Percentiles rank a stretch among this genome's conserved stretches.
Conservation (phyloP, 1,140 invertebrate genomes). For the Diorhabda carinulata region DNA sequence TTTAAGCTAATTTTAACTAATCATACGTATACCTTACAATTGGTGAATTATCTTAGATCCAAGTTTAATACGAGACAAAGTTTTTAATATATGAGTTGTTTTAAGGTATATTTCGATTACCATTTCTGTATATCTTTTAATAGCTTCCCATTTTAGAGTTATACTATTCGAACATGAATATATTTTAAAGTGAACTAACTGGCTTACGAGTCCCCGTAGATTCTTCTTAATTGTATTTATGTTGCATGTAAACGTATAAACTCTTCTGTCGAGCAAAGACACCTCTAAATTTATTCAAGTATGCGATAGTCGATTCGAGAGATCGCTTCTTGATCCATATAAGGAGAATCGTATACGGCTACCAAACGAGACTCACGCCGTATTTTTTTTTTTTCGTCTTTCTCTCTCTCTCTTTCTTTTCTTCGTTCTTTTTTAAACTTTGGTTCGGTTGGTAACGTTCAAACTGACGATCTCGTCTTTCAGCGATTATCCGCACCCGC, state of each 20-base stretch:
- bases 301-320: slow-evolving; percentile 5
- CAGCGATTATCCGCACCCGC: slow-evolving; percentile 8
- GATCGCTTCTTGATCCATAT: slow-evolving; percentile 10
- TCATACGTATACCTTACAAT: no score
- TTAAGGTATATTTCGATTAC: no score
- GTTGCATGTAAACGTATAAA: slow-evolving; percentile 1
- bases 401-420: neutral
- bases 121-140: no score
- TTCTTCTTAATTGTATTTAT: neutral
- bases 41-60: no score
- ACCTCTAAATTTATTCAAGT: slow-evolving; percentile 15
- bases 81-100: no score
- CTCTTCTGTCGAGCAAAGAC: neutral
- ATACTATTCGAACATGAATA: no score
- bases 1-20: no score
- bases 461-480: neutral
- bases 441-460: slow-evolving; percentile 5
- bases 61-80: no score
- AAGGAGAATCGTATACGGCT: slow-evolving; percentile 7
- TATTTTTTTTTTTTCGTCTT: slow-evolving; percentile 7
- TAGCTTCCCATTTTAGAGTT: no score
- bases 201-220: no score
- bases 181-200: no score
- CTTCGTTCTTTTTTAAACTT: neutral
- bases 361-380: slow-evolving; percentile 13